These are phyloP conservation scores for Muscidifurax raptorellus DNA, from an alignment of 1,140 invertebrate genomes.

Conservation along the genomic window DNA sequence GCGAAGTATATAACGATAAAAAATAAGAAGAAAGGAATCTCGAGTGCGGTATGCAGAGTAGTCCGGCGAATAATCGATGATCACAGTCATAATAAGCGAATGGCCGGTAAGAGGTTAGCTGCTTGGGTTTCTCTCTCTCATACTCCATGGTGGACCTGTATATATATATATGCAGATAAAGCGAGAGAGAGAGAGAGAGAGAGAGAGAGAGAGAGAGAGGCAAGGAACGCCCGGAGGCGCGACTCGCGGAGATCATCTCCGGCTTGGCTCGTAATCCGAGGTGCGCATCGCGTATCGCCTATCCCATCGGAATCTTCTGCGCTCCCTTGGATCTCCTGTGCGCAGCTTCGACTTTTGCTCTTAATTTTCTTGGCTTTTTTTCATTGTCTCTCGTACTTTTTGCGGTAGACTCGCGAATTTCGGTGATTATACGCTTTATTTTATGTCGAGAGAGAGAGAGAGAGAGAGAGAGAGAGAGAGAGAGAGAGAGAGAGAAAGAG, in stretches of 20 bases:
- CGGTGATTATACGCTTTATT: not conserved
- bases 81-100: conserved; percentile 76
- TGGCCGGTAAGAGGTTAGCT: conserved; percentile 38
- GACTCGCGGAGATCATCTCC: conserved; percentile 71
- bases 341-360: not conserved
- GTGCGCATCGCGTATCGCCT: conserved; percentile 74
- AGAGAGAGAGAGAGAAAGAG: no score
- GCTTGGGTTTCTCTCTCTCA: not conserved
- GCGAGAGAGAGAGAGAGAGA: conserved; percentile 5
- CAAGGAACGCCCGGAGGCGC: conserved; percentile 42
- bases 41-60: conserved; percentile 15
- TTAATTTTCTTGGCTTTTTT: not conserved
- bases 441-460: no score
- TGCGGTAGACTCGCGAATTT: not conserved
- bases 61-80: conserved; percentile 74
- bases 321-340: not conserved
- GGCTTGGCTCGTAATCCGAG: conserved; percentile 70
- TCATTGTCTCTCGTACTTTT: not conserved
- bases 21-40: conserved; percentile 31
- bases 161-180: not conserved
- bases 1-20: conserved; percentile 48
- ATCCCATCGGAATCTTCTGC: conserved; percentile 70
- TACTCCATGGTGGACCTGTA: no score
- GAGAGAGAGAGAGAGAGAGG: not conserved
- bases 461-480: no score